Evolutionary conservation across 2,797 vertebrate genomes (phyloP), one percentile per base, ranked within the genome.

Genomic region (Hafferia zeledoni): DNA sequence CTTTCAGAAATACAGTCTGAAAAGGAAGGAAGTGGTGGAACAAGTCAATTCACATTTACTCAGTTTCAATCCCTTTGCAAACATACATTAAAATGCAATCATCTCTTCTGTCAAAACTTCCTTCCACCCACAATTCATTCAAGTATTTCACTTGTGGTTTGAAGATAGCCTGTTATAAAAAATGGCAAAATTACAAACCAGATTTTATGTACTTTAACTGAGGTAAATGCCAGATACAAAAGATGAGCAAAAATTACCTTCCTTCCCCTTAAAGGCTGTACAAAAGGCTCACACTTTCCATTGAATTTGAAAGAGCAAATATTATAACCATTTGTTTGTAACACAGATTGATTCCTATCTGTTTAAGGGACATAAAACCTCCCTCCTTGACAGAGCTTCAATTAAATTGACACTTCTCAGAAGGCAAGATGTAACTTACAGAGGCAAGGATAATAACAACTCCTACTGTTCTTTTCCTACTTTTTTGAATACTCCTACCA

Each of bases 1-100:
- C 83, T 91, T 74, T 97, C 97, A 10, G 97, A 94, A 89, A 96
- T 49, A 18, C 97, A 97, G 15, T 97, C 98, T 98, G 91, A 41
- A 80, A 95, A 94, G 52, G 70, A 82, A 94, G 91, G 63, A 87
- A 95, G 84, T 46, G 31, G 55, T 33, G 82, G 41, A 57, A 80
- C 35, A 76, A 79, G 56, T 61, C 37, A 83, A 75, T 65, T 80
- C 16, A 37, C 24, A 23, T 49, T 81, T 80, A 67, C 18, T 65
- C 59, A 12, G 13, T 44, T 82, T 81, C 17, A 57, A 10, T 10
- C 27, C 35, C 50, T 67, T 49, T 84, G 57, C 53, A 87, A 95
- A 68, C 27, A 44, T 15, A 67, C 11, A 75, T 72, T 90, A 69
- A 81, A 83, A 82, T 37, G 23, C 47, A 90, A 43, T 11, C 33